A percentile compares a stretch with the other conserved stretches of the same genome.
Evolutionary conservation across 1,140 invertebrate genomes (phyloP).

Genomic region (Camponotus pennsylvanicus): DNA sequence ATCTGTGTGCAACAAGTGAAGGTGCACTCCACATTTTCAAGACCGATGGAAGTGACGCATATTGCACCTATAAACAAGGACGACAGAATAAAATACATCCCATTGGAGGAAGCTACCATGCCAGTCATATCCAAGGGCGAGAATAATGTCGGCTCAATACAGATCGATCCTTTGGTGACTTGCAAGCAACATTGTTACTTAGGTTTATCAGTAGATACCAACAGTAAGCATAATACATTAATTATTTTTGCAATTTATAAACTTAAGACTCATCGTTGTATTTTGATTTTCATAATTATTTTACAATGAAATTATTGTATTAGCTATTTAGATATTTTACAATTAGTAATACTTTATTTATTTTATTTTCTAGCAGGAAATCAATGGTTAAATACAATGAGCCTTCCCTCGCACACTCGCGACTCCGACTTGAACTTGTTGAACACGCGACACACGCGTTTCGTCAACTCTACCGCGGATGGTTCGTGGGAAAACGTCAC

Average conservation of each 20-base stretch:
- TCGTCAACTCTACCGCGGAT: slow-evolving; percentile 86
- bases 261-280: background rate
- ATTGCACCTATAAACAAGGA: slow-evolving; percentile 86
- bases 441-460: slow-evolving; percentile 87
- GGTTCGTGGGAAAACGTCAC: slow-evolving; percentile 89
- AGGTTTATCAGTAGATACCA: slow-evolving; percentile 87
- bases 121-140: slow-evolving; percentile 84
- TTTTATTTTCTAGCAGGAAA: slow-evolving; percentile 85
- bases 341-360: background rate
- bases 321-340: background rate
- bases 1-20: slow-evolving; percentile 91
- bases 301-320: background rate
- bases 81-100: slow-evolving; percentile 85
- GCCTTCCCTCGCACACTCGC: slow-evolving; percentile 88
- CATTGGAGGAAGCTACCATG: slow-evolving; percentile 79
- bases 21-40: slow-evolving; percentile 91
- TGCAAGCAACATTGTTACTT: slow-evolving; percentile 93
- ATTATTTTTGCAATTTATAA: background rate
- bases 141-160: slow-evolving; percentile 86
- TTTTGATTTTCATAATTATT: background rate
- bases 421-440: slow-evolving; percentile 89
- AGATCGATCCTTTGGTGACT: slow-evolving; percentile 89
- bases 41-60: slow-evolving; percentile 89
- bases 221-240: slow-evolving; percentile 84
- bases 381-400: slow-evolving; percentile 91